Evolutionary conservation across 2,113 vertebrate species (phyloP).

Genomic region (Zapornia atra): DNA sequence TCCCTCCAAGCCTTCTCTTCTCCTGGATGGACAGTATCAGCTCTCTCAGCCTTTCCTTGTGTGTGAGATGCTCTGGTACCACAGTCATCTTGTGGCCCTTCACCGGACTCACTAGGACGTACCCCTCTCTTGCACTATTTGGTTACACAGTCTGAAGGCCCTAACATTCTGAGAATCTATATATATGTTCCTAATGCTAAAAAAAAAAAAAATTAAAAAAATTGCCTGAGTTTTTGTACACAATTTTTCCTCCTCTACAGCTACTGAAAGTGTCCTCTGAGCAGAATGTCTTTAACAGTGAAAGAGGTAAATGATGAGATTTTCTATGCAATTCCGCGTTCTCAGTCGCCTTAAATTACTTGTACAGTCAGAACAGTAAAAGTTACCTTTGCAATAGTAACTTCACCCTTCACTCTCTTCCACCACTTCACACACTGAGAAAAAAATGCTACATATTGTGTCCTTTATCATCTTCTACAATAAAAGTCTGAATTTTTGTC

Average conservation of each 20-base stretch:
- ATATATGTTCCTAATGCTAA: not conserved
- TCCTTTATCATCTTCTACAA: not conserved
- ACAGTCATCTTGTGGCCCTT: not conserved
- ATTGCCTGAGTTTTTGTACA: too few species aligned
- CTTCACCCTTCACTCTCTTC: not conserved
- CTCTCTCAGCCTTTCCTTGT: not conserved
- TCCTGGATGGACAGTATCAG: not conserved
- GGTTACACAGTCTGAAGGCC: not conserved
- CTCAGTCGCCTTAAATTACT: not conserved
- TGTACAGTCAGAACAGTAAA: not conserved
- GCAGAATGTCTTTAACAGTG: not conserved
- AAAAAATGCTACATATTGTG: not conserved
- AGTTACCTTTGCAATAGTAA: not conserved
- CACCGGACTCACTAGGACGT: not conserved
- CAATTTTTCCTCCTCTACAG: not conserved
- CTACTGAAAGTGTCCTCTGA: not conserved
- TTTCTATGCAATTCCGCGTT: not conserved
- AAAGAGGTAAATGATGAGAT: not conserved
- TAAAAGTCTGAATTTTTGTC: not conserved
- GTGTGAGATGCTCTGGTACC: not conserved
- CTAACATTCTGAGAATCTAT: not conserved
- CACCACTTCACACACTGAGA: not conserved
- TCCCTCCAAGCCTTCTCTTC: not conserved
- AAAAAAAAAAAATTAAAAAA: not conserved
- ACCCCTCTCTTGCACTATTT: not conserved